These are phyloP conservation scores for Myotis brandtii DNA, from an alignment of 2,113 vertebrate species.

Conservation along the genomic window DNA sequence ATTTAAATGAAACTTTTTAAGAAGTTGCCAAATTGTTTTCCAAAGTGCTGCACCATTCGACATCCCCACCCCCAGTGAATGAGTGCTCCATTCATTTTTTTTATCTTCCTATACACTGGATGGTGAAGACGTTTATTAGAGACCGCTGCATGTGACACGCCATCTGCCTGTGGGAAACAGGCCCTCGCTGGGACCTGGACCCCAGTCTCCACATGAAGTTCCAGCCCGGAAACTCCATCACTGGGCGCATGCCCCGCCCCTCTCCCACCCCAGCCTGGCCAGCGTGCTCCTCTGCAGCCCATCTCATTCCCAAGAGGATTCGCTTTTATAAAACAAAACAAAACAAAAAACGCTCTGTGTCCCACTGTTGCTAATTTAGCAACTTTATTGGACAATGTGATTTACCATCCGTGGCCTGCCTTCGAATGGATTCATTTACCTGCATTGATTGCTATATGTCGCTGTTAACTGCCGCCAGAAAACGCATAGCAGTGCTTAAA, in stretches of 20 bases:
- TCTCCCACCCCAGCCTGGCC: neutral
- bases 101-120: neutral
- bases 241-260: fast-evolving
- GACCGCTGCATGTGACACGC: neutral
- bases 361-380: slow-evolving; percentile 60
- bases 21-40: neutral
- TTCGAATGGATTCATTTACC: slow-evolving; percentile 69
- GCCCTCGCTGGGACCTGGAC: neutral
- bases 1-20: neutral
- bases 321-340: neutral
- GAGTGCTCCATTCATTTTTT: neutral
- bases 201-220: neutral
- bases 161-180: neutral
- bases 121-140: neutral
- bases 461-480: slow-evolving; percentile 60
- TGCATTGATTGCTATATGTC: neutral
- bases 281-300: neutral
- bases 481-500: slow-evolving; percentile 48
- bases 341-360: neutral
- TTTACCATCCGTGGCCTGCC: slow-evolving; percentile 56
- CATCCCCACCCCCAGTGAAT: neutral
- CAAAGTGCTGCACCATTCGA: neutral
- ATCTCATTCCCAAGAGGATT: neutral
- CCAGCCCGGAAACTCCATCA: neutral
- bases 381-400: slow-evolving; percentile 48